phyloP scores from a whole-genome alignment of 2,888 invertebrate genomes.

The Hydropsyche betteni region DNA sequence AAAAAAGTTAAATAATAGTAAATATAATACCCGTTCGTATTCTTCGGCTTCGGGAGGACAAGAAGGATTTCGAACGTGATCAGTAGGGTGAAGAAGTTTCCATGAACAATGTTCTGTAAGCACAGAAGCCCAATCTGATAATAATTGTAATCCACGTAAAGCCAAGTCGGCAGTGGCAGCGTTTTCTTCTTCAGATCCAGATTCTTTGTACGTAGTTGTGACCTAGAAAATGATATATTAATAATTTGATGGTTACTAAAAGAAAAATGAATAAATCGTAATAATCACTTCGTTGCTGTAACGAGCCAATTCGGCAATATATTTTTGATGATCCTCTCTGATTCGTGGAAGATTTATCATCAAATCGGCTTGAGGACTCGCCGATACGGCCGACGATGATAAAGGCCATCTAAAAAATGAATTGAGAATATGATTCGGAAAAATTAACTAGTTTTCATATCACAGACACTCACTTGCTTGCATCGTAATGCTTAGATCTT shows the following conservation, averaged over 20 bases:
- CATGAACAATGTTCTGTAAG: slow-evolving; percentile 97
- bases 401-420: slow-evolving; percentile 79
- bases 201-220: slow-evolving; percentile 93
- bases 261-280: neutral
- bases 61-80: slow-evolving; percentile 93
- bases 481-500: slow-evolving; percentile 91
- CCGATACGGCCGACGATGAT: slow-evolving; percentile 80
- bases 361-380: slow-evolving; percentile 91
- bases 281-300: slow-evolving; percentile 79
- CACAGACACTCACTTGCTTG: slow-evolving; percentile 68
- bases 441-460: neutral
- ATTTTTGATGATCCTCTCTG: slow-evolving; percentile 95
- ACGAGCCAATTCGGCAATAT: slow-evolving; percentile 93
- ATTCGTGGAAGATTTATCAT: slow-evolving; percentile 95
- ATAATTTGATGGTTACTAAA: neutral
- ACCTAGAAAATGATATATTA: slow-evolving; percentile 63
- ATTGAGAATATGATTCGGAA: neutral
- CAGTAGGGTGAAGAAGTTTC: slow-evolving; percentile 98
- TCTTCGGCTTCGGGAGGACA: slow-evolving; percentile 98
- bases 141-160: slow-evolving; percentile 87
- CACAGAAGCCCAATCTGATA: slow-evolving; percentile 97
- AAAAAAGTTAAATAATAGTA: neutral
- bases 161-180: slow-evolving; percentile 90
- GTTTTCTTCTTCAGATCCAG: slow-evolving; percentile 91
- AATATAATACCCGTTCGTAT: slow-evolving; percentile 83